phyloP scores from a whole-genome alignment of 2,113 vertebrate genomes.

The Asarcornis scutulata region DNA sequence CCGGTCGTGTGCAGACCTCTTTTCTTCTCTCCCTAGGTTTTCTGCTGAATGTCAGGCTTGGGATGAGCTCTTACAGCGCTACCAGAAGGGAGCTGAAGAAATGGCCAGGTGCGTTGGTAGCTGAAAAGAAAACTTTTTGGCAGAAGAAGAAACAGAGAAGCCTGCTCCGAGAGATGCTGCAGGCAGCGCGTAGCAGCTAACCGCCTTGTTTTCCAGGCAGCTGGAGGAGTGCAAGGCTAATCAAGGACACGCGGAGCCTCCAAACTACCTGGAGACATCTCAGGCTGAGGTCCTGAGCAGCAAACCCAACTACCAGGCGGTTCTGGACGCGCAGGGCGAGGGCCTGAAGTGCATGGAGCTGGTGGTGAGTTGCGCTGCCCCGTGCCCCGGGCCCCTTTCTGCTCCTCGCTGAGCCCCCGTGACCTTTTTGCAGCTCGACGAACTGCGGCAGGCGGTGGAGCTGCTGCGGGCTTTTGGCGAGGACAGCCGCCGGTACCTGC shows the following conservation, averaged over 20 bases:
- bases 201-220: conserved; percentile 35
- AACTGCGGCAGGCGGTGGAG: conserved; percentile 60
- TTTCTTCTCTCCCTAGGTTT: conserved; percentile 5
- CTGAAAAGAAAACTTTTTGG: background rate
- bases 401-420: too few species aligned
- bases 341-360: conserved; percentile 68
- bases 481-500: conserved; percentile 57
- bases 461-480: conserved; percentile 62
- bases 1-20: background rate
- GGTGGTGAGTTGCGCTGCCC: conserved; percentile 56
- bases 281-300: conserved; percentile 61
- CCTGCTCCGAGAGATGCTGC: background rate
- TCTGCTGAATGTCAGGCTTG: conserved; percentile 6
- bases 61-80: conserved; percentile 28
- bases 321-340: conserved; percentile 59
- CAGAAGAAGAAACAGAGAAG: background rate
- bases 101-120: background rate
- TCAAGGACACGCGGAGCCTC: background rate
- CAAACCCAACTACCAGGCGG: conserved; percentile 74
- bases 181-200: background rate
- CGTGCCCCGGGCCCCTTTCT: too few species aligned
- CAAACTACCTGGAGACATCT: background rate
- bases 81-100: background rate
- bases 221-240: conserved; percentile 1
- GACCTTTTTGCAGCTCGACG: conserved; percentile 31